Evolutionary conservation across 2,113 vertebrate genomes (phyloP).

Genomic region (Columba livia): DNA sequence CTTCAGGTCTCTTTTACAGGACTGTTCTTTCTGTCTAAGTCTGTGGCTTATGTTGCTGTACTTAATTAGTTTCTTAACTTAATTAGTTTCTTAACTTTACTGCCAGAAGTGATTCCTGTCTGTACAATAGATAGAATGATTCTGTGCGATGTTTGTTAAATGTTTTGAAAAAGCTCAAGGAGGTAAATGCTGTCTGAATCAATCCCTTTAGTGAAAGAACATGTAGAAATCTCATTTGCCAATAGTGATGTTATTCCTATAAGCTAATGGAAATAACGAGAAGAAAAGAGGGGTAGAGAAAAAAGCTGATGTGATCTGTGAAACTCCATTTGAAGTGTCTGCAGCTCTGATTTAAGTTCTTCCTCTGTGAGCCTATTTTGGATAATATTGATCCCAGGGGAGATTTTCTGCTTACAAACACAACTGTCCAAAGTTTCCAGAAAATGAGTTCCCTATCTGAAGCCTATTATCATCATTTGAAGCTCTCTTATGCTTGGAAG

Average conservation of each 20-base stretch:
- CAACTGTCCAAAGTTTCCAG: neutral
- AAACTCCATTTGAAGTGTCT: neutral
- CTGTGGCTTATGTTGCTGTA: neutral
- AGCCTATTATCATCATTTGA: neutral
- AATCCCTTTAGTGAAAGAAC: neutral
- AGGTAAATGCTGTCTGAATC: neutral
- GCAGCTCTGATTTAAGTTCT: neutral
- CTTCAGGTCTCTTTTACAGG: neutral
- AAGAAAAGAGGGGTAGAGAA: neutral
- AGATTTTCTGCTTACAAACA: neutral
- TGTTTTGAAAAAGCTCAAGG: neutral
- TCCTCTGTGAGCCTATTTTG: neutral
- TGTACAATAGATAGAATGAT: neutral
- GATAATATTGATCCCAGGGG: neutral
- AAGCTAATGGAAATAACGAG: neutral
- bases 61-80: neutral
- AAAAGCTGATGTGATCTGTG: neutral
- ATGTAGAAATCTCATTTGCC: neutral
- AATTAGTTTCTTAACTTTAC: neutral
- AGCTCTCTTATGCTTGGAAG: neutral
- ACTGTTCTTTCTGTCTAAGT: neutral
- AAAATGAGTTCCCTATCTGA: neutral
- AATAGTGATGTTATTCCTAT: neutral
- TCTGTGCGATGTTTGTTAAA: neutral
- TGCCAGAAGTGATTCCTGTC: neutral